Percentiles rank a stretch among this genome's conserved stretches.
Evolutionary conservation across 2,113 vertebrate species (phyloP).

Genomic region (Chelonoidis abingdonii): DNA sequence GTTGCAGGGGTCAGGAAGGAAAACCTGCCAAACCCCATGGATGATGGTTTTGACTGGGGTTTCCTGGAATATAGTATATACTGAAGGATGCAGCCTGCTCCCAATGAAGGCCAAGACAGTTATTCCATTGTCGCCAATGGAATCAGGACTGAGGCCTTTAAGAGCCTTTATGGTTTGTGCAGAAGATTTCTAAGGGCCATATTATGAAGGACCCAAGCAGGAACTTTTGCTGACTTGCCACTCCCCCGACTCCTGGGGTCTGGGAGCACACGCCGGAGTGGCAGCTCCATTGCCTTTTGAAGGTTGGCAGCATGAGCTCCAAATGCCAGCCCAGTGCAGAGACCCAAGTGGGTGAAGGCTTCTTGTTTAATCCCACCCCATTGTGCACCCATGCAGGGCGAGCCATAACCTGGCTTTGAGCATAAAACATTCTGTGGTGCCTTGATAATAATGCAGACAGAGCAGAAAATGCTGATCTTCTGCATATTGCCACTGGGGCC

Average conservation of each 20-base stretch:
- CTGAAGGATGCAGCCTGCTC: not conserved
- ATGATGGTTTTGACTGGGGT: not conserved
- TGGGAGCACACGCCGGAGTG: not conserved
- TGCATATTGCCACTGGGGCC: not conserved
- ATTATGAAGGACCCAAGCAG: not conserved
- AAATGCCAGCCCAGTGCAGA: not conserved
- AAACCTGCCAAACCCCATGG: not conserved
- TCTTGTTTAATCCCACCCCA: not conserved
- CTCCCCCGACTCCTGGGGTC: not conserved
- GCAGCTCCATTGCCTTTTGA: not conserved
- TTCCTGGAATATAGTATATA: not conserved
- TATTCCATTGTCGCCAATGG: not conserved
- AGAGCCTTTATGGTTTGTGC: not conserved
- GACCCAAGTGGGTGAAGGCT: not conserved
- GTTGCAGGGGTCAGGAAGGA: not conserved
- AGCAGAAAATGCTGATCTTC: not conserved
- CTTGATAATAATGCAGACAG: not conserved
- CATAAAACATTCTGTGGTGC: not conserved
- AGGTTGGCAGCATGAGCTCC: not conserved
- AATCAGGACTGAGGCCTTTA: not conserved
- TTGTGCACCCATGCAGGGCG: not conserved
- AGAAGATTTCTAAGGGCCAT: not conserved
- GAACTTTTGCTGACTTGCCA: not conserved
- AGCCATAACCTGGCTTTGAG: not conserved
- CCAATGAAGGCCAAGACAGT: not conserved